Evolutionary conservation across 2,888 invertebrate genomes (phyloP).

Genomic region (Apamea epomidion): DNA sequence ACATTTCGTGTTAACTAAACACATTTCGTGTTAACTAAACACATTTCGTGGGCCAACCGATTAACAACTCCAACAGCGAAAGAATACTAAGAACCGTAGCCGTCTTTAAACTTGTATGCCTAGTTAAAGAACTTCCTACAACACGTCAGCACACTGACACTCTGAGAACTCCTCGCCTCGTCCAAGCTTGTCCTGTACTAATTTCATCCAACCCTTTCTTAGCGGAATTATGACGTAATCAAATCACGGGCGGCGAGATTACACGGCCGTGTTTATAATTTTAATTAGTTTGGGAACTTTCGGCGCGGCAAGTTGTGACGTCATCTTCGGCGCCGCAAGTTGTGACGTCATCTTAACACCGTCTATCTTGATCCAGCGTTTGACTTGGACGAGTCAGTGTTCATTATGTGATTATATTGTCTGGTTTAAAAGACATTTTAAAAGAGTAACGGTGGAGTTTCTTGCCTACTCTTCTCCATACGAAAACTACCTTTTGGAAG

Average conservation of each 20-base stretch:
- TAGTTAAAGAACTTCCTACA: constrained; percentile 9
- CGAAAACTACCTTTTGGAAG: too few relatives aligned
- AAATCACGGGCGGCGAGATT: constrained; percentile 68
- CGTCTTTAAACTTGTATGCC: not conserved
- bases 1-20: not conserved
- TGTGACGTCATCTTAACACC: constrained; percentile 54
- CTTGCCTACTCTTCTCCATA: too few relatives aligned
- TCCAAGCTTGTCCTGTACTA: constrained; percentile 52
- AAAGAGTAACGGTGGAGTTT: too few relatives aligned
- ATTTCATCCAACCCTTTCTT: constrained; percentile 62
- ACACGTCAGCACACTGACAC: constrained; percentile 38
- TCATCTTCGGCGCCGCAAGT: constrained; percentile 46
- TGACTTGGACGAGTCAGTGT: constrained; percentile 48
- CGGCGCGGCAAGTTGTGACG: constrained; percentile 52
- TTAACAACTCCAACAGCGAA: not conserved
- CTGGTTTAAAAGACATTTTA: too few relatives aligned
- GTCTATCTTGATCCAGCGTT: constrained; percentile 64
- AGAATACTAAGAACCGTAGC: not conserved
- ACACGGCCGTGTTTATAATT: constrained; percentile 75
- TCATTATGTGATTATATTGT: constrained; percentile 42
- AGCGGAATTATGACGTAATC: constrained; percentile 71
- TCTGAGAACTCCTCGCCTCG: constrained; percentile 22
- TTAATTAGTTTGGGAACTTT: constrained; percentile 73
- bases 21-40: not conserved
- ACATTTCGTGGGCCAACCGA: not conserved